phyloP scores from a whole-genome alignment of 64 coral and sea anemone species.

The Catalaphyllia jardinei region DNA sequence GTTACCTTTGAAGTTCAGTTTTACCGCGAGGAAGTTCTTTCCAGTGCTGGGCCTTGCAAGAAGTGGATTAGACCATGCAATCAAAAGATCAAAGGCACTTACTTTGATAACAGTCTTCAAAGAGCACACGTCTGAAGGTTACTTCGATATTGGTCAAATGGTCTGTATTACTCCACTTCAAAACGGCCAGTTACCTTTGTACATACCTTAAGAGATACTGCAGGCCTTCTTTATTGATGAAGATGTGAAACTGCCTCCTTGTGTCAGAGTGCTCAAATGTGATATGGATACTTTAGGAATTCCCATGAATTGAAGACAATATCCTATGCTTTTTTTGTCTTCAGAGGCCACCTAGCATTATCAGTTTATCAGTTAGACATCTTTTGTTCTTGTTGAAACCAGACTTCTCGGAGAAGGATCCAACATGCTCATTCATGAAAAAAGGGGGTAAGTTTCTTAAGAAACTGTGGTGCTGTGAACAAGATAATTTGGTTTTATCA shows the following conservation, averaged over 20 bases:
- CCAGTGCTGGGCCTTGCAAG: slow-evolving; percentile 55
- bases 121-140: slow-evolving; percentile 5
- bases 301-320: slow-evolving; percentile 26
- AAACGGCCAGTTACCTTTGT: slow-evolving; percentile 18
- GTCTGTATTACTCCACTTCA: slow-evolving; percentile 8
- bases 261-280: slow-evolving; percentile 49
- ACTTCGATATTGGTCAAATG: slow-evolving; percentile 28
- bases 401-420: slow-evolving; percentile 31
- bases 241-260: slow-evolving; percentile 32
- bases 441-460: slow-evolving; percentile 15
- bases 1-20: slow-evolving; percentile 75
- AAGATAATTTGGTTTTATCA: slow-evolving; percentile 44
- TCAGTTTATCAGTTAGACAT: not conserved
- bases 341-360: slow-evolving; percentile 25
- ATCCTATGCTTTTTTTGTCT: slow-evolving; percentile 19
- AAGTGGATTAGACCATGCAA: slow-evolving; percentile 42
- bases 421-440: slow-evolving; percentile 22
- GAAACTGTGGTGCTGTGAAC: slow-evolving; percentile 10
- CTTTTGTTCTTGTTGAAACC: not conserved
- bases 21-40: slow-evolving; percentile 56
- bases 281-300: slow-evolving; percentile 69
- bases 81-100: slow-evolving; percentile 21
- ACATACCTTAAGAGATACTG: slow-evolving; percentile 24
- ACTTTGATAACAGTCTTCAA: slow-evolving; percentile 34
- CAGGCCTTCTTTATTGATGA: slow-evolving; percentile 1